Evolutionary conservation across 2,888 invertebrate genomes (phyloP), one percentile per base, ranked within the genome.

Genomic region (Drosophila engyochracea): DNA sequence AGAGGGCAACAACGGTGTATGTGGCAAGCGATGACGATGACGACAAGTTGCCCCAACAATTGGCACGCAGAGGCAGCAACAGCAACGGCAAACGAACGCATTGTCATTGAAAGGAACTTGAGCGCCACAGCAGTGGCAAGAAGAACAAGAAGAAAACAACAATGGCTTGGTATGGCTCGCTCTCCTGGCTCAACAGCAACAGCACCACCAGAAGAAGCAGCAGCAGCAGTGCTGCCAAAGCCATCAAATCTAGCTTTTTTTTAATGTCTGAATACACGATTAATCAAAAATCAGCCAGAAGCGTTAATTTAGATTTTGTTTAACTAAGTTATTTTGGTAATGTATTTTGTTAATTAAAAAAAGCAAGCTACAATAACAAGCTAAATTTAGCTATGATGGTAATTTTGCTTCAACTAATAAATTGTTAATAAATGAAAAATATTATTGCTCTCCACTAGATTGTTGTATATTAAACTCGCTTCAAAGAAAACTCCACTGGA

Each of bases 101-200:
- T 87, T 85, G 85, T 85, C 85, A 85, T 85, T 85, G 89, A 85
- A 85, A 85, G 85, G 85, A 85, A 89, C 85, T 85, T 85, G 85
- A 85, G 83, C 70, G 70, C 64, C 65, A 47, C 53, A 60, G 65
- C 44, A 74, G 70, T 39, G 30, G 10, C 51, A 51, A n/a, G 14
- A 35, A 5, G 35, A 39, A 28, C 52, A 71, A 78, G 61, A 69
- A 66, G 30, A 73, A 72, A 71, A 74, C 53, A 74, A 73, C 74
- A 74, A 83, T 70, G 54, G 51, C 6, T 57, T 14, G 35, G 37
- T 44, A 37, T 37, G 37, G 44, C 53, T 37, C 10, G n/a, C 31
- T 22, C 53, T 47, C 39, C 37, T 41, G 22, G 52, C 54, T 52
- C 60, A 31, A 31, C 65, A 67, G 55, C 72, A 74, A 55, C 62